Evolutionary conservation across 2,797 vertebrate genomes (phyloP), one percentile per base, ranked within the genome.

Genomic region (Mionectes olivaceus): DNA sequence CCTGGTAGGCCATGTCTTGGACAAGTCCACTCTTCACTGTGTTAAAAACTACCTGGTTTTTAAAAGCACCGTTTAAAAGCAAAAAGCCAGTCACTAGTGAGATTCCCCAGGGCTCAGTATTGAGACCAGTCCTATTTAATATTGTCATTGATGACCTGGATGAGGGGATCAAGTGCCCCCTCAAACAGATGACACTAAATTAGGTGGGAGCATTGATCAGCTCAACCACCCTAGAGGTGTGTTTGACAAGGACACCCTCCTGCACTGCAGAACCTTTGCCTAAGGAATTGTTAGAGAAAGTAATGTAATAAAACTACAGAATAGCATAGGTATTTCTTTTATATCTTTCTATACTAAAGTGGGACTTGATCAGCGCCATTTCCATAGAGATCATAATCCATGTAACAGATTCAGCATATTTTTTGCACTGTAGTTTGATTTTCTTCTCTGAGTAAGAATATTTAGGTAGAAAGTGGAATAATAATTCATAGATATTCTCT

Each of bases 261-360:
- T 56, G 37, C 32, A 35, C 11, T 13, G 32, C 41, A 55, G n/a
- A 71, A 39, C 3, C 3, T 80, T 79, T 71, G 28, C 12, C 68
- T 57, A 50, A 76, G 15, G 22, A 55, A 47, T 15, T 0, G 1
- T 65, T 33, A 74, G 25, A 55, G 68, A 57, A 89, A 89, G 7
- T 65, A 67, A 61, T 44, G 24, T 24, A 25, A 68, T 71, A 60
- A 56, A 84, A 27, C 16, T 59, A 12, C 8, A 81, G 19, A 83
- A 82, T 18, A 4, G 0, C 3, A 3, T 16, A 52, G 1, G 1
- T 23, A 28, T 67, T 63, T 60, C 11, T 77, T 53, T 69, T 74
- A 25, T 53, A 15, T 55, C 25, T 25, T 13, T 65, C 5, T 33
- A 7, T 35, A 23, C 41, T 76, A 37, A 59, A 81, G 50, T 13